phyloP scores from a whole-genome alignment of 1,140 invertebrate species.

The Kradibia gibbosae region DNA sequence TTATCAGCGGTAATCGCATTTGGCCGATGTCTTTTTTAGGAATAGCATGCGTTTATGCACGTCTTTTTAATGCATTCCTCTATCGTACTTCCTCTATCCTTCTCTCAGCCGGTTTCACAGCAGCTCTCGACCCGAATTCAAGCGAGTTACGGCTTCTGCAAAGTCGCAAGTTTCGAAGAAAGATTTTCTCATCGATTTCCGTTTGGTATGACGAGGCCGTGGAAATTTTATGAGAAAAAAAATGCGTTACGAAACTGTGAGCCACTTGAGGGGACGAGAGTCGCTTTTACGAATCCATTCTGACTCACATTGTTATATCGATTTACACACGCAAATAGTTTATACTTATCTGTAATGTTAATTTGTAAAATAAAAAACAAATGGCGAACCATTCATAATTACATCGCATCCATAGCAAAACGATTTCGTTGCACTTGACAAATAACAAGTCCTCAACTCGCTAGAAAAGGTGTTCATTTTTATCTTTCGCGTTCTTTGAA shows the following conservation, averaged over 20 bases:
- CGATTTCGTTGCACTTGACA: too few species aligned
- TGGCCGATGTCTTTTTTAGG: neutral
- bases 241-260: constrained; percentile 5
- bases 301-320: neutral
- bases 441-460: too few species aligned
- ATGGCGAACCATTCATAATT: too few species aligned
- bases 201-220: constrained; percentile 1
- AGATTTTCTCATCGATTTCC: constrained; percentile 49
- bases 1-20: neutral
- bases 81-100: constrained; percentile 12
- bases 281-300: neutral
- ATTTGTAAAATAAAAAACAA: neutral
- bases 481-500: too few species aligned
- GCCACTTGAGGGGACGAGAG: neutral
- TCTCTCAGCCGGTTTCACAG: constrained; percentile 30
- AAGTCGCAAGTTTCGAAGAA: constrained; percentile 48
- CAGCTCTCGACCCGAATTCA: constrained; percentile 43
- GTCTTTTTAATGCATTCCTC: neutral
- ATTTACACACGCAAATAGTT: neutral
- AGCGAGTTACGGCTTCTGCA: constrained; percentile 44
- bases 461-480: neutral
- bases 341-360: neutral
- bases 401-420: too few species aligned
- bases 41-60: constrained; percentile 21
- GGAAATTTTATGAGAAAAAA: constrained; percentile 25